Evolutionary conservation across 2,113 vertebrate genomes (phyloP).

Genomic region (Zosterops lateralis): DNA sequence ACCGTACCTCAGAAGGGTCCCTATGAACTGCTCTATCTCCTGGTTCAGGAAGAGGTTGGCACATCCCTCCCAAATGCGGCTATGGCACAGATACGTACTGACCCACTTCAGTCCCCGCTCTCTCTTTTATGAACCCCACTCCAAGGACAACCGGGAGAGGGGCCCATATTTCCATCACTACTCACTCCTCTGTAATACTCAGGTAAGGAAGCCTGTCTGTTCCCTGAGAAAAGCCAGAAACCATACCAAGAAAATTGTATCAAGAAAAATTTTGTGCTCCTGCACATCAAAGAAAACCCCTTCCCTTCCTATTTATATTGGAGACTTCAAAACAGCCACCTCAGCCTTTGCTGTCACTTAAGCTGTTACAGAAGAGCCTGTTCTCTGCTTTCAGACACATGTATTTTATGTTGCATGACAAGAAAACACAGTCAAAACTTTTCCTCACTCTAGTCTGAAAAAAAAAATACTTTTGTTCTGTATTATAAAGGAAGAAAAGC

Average conservation of each 20-base stretch:
- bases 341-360: background rate
- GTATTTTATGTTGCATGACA: background rate
- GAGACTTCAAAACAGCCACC: background rate
- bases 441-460: conserved; percentile 2
- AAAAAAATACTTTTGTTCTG: background rate
- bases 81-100: background rate
- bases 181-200: fast-evolving
- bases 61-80: background rate
- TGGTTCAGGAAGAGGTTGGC: background rate
- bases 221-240: background rate
- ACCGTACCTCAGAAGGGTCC: background rate
- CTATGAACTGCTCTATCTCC: background rate
- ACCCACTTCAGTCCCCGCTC: background rate
- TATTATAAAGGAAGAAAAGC: background rate
- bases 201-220: background rate
- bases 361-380: background rate
- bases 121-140: background rate
- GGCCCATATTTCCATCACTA: background rate
- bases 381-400: background rate
- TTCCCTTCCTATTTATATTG: background rate
- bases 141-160: background rate
- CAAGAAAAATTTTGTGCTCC: background rate
- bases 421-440: conserved; percentile 23
- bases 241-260: background rate
- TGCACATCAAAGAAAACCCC: background rate